Percentiles rank a stretch among this genome's conserved stretches.
phyloP scores from a whole-genome alignment of 2,888 invertebrate species.

The Tetragnatha montana region DNA sequence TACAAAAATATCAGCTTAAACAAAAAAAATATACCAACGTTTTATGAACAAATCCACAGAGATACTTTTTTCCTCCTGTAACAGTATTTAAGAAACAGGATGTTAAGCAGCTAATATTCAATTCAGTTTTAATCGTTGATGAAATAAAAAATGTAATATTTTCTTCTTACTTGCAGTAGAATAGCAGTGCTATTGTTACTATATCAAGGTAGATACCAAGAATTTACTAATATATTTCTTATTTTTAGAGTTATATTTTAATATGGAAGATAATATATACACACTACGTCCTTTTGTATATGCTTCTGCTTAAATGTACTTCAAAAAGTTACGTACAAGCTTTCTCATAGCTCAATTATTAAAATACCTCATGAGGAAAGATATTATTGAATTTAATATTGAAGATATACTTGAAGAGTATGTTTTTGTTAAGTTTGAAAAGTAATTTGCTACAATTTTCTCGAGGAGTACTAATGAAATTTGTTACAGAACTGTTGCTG shows the following conservation, averaged over 20 bases:
- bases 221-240: conserved; percentile 1
- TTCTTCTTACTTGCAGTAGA: not conserved
- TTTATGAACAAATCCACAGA: too few species aligned
- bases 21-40: too few species aligned
- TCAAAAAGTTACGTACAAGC: not conserved
- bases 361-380: not conserved
- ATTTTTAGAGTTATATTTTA: conserved; percentile 24
- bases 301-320: not conserved
- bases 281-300: conserved; percentile 2
- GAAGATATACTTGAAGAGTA: too few species aligned
- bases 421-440: not conserved
- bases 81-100: too few species aligned
- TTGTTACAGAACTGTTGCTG: not conserved
- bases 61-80: too few species aligned
- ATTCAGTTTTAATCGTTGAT: too few species aligned
- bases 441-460: not conserved
- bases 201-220: not conserved
- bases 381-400: not conserved
- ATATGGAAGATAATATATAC: conserved; percentile 5
- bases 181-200: not conserved
- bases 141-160: too few species aligned
- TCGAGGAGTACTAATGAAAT: not conserved
- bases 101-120: too few species aligned
- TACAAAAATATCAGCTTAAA: too few species aligned
- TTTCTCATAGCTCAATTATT: not conserved